Conservation (phyloP, 1,140 invertebrate genomes). For the Zaprionus taronus region DNA sequence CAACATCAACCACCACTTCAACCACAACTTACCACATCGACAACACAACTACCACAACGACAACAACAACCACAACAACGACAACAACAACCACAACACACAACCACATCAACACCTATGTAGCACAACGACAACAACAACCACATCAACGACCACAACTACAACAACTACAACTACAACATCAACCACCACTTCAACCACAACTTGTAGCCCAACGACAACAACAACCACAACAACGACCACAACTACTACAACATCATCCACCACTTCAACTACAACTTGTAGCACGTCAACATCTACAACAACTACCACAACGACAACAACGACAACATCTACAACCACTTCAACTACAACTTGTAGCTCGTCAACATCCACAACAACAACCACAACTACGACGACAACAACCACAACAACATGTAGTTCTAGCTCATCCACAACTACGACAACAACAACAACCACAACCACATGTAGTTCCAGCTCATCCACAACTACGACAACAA, state of each 20-base stretch:
- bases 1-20: not conserved
- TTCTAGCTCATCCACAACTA: too few species aligned
- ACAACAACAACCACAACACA: not conserved
- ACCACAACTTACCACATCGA: slow-evolving; percentile 29
- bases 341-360: slow-evolving; percentile 21
- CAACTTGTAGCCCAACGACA: not conserved
- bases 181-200: slow-evolving; percentile 8
- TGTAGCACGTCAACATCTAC: slow-evolving; percentile 7
- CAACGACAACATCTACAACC: not conserved
- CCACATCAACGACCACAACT: not conserved
- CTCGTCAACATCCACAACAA: not conserved
- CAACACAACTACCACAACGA: not conserved
- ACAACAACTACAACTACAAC: not conserved
- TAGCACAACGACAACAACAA: not conserved
- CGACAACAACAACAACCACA: slow-evolving; percentile 11
- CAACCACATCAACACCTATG: too few species aligned
- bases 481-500: not conserved
- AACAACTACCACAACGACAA: slow-evolving; percentile 11
- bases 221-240: slow-evolving; percentile 16
- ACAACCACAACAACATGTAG: slow-evolving; percentile 15
- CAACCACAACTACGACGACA: not conserved
- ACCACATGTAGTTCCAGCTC: not conserved
- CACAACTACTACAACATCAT: slow-evolving; percentile 26
- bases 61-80: not conserved
- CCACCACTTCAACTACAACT: not conserved